These are phyloP conservation scores for Tricholaema leucomelas DNA, from an alignment of 2,113 vertebrate genomes.

Conservation along the genomic window DNA sequence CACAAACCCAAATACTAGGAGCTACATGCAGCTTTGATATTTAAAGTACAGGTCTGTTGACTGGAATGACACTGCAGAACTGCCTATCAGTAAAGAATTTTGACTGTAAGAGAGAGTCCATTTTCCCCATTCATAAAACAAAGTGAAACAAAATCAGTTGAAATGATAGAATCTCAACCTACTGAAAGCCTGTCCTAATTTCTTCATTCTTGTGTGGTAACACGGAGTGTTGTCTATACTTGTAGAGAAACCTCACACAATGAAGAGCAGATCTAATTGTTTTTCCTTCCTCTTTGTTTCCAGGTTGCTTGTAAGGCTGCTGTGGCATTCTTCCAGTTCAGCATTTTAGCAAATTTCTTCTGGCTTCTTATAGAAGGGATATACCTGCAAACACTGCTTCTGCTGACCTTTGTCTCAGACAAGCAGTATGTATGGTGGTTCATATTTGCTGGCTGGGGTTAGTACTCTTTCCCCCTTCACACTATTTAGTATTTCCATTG, in stretches of 20 bases:
- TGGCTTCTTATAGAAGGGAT: slow-evolving; percentile 91
- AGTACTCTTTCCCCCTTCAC: slow-evolving; percentile 17
- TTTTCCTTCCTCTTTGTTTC: neutral
- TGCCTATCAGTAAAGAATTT: neutral
- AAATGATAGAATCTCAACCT: neutral
- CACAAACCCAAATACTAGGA: neutral
- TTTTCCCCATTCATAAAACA: neutral
- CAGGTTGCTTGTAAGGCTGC: slow-evolving; percentile 85
- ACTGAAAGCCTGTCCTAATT: neutral
- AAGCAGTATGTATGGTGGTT: slow-evolving; percentile 91
- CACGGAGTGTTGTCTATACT: neutral
- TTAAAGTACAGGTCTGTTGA: neutral
- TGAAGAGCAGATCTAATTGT: neutral
- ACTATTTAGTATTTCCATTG: neutral
- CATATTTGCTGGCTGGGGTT: slow-evolving; percentile 88
- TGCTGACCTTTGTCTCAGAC: slow-evolving; percentile 86
- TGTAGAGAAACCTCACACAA: neutral
- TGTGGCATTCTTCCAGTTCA: slow-evolving; percentile 88
- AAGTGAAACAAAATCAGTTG: neutral
- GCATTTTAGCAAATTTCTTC: slow-evolving; percentile 90
- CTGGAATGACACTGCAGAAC: neutral
- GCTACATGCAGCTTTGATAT: neutral
- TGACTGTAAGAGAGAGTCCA: rapidly evolving
- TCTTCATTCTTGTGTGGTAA: neutral
- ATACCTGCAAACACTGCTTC: slow-evolving; percentile 88